Evolutionary conservation across 2,113 vertebrate genomes (phyloP).

Genomic region (Acrocephalus kingi): DNA sequence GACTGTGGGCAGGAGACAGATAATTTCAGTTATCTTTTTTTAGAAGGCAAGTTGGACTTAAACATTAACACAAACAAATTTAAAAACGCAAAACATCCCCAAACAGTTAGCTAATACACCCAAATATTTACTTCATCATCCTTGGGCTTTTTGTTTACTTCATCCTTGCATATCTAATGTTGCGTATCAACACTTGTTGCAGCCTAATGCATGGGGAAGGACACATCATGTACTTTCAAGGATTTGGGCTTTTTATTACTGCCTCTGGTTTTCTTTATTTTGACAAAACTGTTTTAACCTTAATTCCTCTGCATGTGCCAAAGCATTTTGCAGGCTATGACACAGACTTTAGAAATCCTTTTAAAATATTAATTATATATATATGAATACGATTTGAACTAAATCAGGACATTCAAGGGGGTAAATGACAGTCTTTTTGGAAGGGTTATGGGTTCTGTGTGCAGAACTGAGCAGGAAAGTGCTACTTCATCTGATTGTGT

Average conservation of each 20-base stretch:
- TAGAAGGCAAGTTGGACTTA: neutral
- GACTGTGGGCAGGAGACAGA: constrained; percentile 5
- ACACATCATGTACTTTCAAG: neutral
- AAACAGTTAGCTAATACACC: constrained; percentile 12
- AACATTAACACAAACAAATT: neutral
- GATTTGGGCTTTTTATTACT: neutral
- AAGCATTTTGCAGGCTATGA: neutral
- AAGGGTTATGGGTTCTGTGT: neutral
- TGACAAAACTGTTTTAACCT: neutral
- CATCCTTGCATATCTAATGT: neutral
- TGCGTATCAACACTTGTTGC: neutral
- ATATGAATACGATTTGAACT: neutral
- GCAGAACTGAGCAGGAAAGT: neutral
- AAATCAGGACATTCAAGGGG: neutral
- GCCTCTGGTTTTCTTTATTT: constrained; percentile 6
- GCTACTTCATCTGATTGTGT: neutral
- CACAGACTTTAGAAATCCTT: neutral
- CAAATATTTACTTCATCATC: constrained; percentile 41
- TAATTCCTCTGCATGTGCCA: neutral
- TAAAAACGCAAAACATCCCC: neutral
- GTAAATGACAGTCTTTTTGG: neutral
- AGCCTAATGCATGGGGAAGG: neutral
- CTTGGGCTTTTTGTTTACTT: neutral
- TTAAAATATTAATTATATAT: neutral
- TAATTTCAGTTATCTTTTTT: constrained; percentile 11